These are phyloP conservation scores for Volucella zonaria DNA, from an alignment of 2,888 invertebrate genomes.

Conservation along the genomic window DNA sequence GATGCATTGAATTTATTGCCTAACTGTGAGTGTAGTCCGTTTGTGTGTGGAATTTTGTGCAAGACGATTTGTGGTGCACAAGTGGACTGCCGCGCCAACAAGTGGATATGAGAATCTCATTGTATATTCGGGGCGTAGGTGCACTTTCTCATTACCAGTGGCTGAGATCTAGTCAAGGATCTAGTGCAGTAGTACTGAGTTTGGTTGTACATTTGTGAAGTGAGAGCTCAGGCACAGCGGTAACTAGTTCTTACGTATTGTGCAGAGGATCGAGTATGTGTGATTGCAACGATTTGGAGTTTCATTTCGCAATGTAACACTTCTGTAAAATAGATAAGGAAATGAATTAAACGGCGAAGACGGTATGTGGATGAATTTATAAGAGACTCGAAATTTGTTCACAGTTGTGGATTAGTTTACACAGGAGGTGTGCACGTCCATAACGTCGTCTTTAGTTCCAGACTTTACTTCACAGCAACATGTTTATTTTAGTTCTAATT, in stretches of 20 bases:
- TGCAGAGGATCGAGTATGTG: slow-evolving; percentile 41
- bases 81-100: slow-evolving; percentile 37
- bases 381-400: no score
- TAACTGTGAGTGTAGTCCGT: slow-evolving; percentile 37
- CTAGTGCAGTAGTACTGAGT: background rate
- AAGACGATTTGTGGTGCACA: slow-evolving; percentile 43
- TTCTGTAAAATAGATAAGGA: slow-evolving; percentile 68
- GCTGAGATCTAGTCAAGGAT: background rate
- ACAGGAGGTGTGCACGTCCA: no score
- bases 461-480: no score
- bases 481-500: no score
- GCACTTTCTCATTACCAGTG: slow-evolving; percentile 70
- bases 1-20: slow-evolving; percentile 69
- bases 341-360: slow-evolving; percentile 53
- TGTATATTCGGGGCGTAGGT: slow-evolving; percentile 71
- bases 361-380: background rate
- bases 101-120: slow-evolving; percentile 69
- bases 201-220: slow-evolving; percentile 21
- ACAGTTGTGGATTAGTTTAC: no score
- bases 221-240: slow-evolving; percentile 57
- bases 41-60: slow-evolving; percentile 2
- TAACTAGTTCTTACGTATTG: slow-evolving; percentile 54
- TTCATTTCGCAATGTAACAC: slow-evolving; percentile 71
- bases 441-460: no score
- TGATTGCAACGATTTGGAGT: slow-evolving; percentile 69